Evolutionary conservation across 2,113 vertebrate genomes (phyloP).

Genomic region (Heptranchias perlo): DNA sequence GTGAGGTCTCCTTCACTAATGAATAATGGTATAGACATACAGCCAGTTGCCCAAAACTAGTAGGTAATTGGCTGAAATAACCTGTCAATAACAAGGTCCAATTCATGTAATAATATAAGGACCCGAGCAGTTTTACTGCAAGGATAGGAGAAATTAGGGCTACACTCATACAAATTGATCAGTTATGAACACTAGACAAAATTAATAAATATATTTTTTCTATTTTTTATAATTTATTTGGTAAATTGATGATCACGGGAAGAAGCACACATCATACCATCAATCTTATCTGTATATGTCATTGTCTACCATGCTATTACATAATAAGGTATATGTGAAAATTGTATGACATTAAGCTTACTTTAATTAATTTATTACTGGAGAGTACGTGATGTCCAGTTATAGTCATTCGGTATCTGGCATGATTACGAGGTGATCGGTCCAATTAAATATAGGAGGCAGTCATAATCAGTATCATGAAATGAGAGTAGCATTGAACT

Average conservation of each 20-base stretch:
- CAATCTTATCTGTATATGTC: neutral
- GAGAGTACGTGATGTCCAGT: neutral
- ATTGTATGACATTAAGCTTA: neutral
- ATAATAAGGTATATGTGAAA: neutral
- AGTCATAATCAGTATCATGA: neutral
- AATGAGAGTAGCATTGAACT: neutral
- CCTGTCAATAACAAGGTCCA: neutral
- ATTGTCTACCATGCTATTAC: neutral
- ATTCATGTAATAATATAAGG: neutral
- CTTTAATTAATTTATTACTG: neutral
- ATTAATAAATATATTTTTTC: neutral
- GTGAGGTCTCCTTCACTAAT: neutral
- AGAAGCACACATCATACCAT: neutral
- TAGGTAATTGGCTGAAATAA: conserved; percentile 22
- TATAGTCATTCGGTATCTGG: neutral
- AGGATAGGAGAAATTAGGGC: neutral
- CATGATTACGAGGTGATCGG: neutral
- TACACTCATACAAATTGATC: neutral
- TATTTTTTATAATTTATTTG: neutral
- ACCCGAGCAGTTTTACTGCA: neutral
- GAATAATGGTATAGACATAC: neutral
- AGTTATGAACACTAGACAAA: neutral
- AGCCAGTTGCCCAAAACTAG: neutral
- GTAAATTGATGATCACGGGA: neutral
- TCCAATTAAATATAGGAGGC: neutral